phyloP scores from a whole-genome alignment of 2,888 invertebrate genomes.

The Chaitophorus viminalis region DNA sequence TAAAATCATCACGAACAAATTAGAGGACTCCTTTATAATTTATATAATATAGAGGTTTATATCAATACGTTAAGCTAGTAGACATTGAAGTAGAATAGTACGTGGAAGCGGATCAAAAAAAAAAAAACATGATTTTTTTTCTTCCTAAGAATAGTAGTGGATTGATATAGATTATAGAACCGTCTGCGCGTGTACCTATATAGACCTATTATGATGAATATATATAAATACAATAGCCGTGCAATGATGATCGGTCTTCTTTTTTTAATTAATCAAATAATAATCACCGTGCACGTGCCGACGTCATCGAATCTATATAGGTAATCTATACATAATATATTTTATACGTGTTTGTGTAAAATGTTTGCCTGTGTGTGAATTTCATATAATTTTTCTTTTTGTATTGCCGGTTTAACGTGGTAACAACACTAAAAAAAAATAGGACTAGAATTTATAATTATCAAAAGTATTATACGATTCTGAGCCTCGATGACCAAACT shows the following conservation, averaged over 20 bases:
- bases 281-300: background rate
- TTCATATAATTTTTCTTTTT: background rate
- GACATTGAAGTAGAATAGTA: no score
- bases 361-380: background rate
- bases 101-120: background rate
- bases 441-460: conserved; percentile 12
- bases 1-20: no score
- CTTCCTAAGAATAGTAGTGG: background rate
- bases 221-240: background rate
- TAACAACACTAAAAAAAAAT: background rate
- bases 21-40: no score
- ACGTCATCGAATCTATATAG: background rate
- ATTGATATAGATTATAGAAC: background rate
- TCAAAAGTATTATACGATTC: conserved; percentile 10
- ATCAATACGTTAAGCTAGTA: no score
- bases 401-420: background rate
- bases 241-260: background rate
- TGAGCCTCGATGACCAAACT: background rate
- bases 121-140: background rate
- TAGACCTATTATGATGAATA: no score
- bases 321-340: background rate
- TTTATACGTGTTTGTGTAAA: background rate
- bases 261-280: conserved; percentile 1
- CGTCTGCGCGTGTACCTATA: background rate
- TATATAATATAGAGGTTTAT: no score